phyloP scores from a whole-genome alignment of 1,140 invertebrate genomes.

The Drosophila bocqueti region DNA sequence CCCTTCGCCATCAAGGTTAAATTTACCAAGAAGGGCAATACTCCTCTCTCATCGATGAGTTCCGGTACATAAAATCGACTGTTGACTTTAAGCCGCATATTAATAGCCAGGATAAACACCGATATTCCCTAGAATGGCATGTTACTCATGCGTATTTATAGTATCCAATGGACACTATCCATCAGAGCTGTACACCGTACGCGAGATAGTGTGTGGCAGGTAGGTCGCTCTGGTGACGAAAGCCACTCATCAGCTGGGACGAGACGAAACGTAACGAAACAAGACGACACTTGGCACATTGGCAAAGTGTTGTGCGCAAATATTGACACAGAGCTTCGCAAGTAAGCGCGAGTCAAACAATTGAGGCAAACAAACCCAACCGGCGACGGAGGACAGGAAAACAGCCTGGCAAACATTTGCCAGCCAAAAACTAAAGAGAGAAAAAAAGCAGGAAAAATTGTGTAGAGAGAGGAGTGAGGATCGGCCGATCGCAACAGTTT shows the following conservation, averaged over 20 bases:
- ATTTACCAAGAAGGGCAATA: background rate
- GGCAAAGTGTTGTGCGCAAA: constrained; percentile 81
- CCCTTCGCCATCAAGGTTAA: background rate
- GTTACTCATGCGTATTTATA: constrained; percentile 35
- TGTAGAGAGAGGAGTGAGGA: background rate
- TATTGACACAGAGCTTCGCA: constrained; percentile 79
- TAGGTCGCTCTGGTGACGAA: constrained; percentile 11
- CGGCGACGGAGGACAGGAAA: constrained; percentile 37
- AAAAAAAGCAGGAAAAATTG: constrained; percentile 21
- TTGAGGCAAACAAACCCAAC: constrained; percentile 63
- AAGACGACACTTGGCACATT: constrained; percentile 75
- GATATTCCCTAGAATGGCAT: constrained; percentile 6
- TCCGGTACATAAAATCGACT: constrained; percentile 9
- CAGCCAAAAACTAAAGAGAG: constrained; percentile 15
- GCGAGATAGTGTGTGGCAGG: background rate
- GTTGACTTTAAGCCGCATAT: constrained; percentile 12
- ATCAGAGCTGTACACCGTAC: constrained; percentile 6
- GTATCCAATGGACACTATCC: background rate
- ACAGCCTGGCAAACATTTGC: constrained; percentile 44
- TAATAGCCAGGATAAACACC: constrained; percentile 32
- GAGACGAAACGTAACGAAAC: constrained; percentile 19
- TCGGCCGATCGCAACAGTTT: constrained; percentile 38
- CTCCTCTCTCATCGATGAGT: constrained; percentile 1
- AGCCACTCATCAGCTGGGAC: constrained; percentile 23
- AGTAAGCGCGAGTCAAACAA: constrained; percentile 82